These are phyloP conservation scores for Aquatica leii DNA, from an alignment of 2,888 invertebrate genomes.

Conservation along the genomic window DNA sequence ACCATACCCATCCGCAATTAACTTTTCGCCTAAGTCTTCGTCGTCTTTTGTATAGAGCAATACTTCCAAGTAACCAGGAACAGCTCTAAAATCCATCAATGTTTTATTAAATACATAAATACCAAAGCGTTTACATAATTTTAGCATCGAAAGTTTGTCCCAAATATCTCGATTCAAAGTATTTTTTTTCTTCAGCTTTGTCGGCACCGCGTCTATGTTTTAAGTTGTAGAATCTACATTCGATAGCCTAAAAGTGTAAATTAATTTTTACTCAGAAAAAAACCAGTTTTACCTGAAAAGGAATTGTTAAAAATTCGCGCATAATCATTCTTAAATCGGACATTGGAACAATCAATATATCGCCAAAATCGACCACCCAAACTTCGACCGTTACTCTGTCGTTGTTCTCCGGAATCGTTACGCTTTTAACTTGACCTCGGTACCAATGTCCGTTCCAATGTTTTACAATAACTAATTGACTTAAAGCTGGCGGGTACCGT, in stretches of 20 bases:
- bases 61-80: conserved; percentile 23
- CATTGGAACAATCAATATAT: conserved; percentile 6
- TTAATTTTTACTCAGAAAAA: too few species aligned
- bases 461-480: conserved; percentile 26
- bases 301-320: conserved; percentile 12
- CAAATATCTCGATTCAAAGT: conserved; percentile 19
- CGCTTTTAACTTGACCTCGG: conserved; percentile 22
- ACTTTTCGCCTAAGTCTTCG: conserved; percentile 18
- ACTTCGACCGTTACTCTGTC: conserved; percentile 15
- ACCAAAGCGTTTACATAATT: conserved; percentile 22
- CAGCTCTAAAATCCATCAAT: conserved; percentile 8
- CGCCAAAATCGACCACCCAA: conserved; percentile 32
- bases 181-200: conserved; percentile 5
- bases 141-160: conserved; percentile 14
- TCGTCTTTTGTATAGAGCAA: conserved; percentile 8
- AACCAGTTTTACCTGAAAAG: conserved; percentile 21
- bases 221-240: conserved; percentile 27
- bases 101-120: not conserved
- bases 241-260: conserved; percentile 27
- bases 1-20: conserved; percentile 25
- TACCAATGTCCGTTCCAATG: conserved; percentile 27
- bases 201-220: conserved; percentile 15
- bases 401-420: conserved; percentile 10
- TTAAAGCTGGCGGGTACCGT: not conserved
- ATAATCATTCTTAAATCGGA: conserved; percentile 20